Base-by-base conservation (phyloP, 1,140 invertebrate species). In the Drosophila rufa region DNA sequence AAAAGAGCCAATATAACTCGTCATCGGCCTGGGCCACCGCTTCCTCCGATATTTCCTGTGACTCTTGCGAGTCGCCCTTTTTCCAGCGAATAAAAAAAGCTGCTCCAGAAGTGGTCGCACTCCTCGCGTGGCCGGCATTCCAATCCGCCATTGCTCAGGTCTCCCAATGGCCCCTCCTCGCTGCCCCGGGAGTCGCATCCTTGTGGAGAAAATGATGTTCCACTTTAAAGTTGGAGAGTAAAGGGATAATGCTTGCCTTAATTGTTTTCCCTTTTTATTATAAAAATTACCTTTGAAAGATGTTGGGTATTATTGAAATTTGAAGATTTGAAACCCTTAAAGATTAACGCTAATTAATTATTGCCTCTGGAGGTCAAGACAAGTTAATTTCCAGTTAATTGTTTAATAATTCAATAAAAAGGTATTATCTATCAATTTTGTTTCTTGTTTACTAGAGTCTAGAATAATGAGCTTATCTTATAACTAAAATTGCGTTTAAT, bases 61-160 rank as follows among this genome's bases (percentile, higher is more conserved):
- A 62, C 68, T 73, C 62, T 56, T 50, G 53, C 40, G 50, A 57
- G 30, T 65, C 40, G 53, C 27, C 56, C 17, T 55, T 55, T 55
- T 55, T 22, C 62, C 62, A 66, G 77, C 65, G 64, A 64, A 78
- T 55, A 66, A 90, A 89, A 89, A 89, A 89, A 89, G 84, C 85
- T 89, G 85, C 60, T 81, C 74, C 56, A 79, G 68, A 79, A 70
- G 80, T 82, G 76, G 75, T 61, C 75, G 60, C 56, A 57, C 79
- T 19, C 74, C 73, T 40, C 68, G 57, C 47, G 66, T 42, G 59
- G 30, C 71, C 74, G 73, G 53, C 74, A 76, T 76, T 77, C 73
- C 74, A 59, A 53, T 74, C 46, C 25, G 46, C 66, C 62, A 68
- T 27, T 68, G 38, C 36, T 55, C 62, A 38, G 14, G 45, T 33